Evolutionary conservation across 1,140 invertebrate species (phyloP).

Genomic region (Pachyrhynchus sulphureomaculatus): DNA sequence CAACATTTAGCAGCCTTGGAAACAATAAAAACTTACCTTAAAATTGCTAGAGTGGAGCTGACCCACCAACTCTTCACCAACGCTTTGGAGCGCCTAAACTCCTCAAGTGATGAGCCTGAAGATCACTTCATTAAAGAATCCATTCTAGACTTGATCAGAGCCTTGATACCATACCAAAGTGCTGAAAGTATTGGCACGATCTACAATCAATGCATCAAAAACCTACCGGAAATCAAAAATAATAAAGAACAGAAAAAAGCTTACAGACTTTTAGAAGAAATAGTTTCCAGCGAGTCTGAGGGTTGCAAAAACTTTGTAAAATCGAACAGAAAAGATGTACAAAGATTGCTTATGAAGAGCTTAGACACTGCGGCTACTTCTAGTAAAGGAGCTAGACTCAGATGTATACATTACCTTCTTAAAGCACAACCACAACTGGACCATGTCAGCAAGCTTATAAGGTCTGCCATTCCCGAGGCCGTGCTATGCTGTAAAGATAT

Average conservation of each 20-base stretch:
- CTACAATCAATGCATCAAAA: constrained; percentile 64
- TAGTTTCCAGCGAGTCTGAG: constrained; percentile 64
- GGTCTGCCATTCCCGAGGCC: constrained; percentile 75
- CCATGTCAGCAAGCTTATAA: constrained; percentile 65
- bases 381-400: constrained; percentile 74
- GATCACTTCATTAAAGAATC: constrained; percentile 72
- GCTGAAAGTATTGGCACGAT: constrained; percentile 57
- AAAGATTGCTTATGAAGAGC: constrained; percentile 68
- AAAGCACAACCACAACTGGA: constrained; percentile 59
- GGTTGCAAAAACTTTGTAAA: constrained; percentile 69
- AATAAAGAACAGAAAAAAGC: constrained; percentile 78
- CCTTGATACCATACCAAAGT: constrained; percentile 69
- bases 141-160: constrained; percentile 73
- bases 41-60: constrained; percentile 65
- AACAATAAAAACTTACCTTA: constrained; percentile 79
- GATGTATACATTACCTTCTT: constrained; percentile 62
- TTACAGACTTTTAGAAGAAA: constrained; percentile 77
- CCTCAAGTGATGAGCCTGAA: constrained; percentile 51
- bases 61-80: constrained; percentile 69
- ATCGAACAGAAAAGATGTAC: constrained; percentile 66
- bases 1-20: constrained; percentile 75
- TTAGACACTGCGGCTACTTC: constrained; percentile 67
- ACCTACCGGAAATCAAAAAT: constrained; percentile 54
- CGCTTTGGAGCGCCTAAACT: constrained; percentile 64
- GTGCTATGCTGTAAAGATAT: constrained; percentile 80